These are phyloP conservation scores for Mormyrops attenuatus DNA, from an alignment of 2,797 vertebrate genomes.

Conservation along the genomic window DNA sequence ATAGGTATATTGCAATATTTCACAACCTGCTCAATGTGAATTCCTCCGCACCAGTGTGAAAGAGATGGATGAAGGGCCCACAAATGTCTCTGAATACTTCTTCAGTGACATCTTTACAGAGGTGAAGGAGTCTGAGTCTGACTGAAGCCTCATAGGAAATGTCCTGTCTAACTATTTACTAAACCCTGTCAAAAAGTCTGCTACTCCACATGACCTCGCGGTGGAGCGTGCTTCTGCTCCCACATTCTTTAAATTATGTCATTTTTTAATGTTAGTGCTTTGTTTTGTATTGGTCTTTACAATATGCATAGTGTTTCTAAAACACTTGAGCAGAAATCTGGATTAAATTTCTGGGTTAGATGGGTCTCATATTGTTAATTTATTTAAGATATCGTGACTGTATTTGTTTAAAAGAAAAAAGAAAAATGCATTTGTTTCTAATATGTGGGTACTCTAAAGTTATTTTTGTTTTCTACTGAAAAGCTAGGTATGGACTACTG, in stretches of 20 bases:
- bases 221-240: neutral
- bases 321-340: neutral
- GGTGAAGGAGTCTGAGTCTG: conserved; percentile 61
- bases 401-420: too few species aligned
- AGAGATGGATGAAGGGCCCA: conserved; percentile 53
- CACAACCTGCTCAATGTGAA: conserved; percentile 14
- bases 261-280: neutral
- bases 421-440: neutral
- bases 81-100: conserved; percentile 66
- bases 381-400: neutral
- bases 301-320: neutral
- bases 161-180: neutral
- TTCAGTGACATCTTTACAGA: conserved; percentile 75
- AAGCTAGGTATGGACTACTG: neutral
- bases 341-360: neutral
- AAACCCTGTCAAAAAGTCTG: neutral
- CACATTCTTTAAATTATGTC: neutral
- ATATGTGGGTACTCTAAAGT: neutral
- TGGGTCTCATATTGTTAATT: neutral
- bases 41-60: conserved; percentile 25
- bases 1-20: neutral
- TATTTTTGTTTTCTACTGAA: neutral
- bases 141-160: neutral
- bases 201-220: neutral
- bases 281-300: neutral